Evolutionary conservation across 2,888 invertebrate species (phyloP).

Genomic region (Psylliodes chrysocephalus): DNA sequence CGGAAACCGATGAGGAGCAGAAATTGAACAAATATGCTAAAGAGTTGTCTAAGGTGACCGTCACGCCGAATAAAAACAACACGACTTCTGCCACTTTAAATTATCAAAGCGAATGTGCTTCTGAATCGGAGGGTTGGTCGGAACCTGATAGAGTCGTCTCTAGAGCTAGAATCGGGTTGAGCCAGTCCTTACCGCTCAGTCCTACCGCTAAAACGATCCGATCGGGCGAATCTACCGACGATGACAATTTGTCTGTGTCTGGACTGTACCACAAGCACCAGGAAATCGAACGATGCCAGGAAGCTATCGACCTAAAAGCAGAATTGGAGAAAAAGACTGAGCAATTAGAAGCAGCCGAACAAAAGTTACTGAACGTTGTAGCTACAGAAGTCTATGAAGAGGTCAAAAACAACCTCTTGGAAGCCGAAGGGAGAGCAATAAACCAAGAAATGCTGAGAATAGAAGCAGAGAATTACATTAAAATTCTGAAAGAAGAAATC

Average conservation of each 20-base stretch:
- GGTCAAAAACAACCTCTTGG: slow-evolving; percentile 57
- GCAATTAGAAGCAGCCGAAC: slow-evolving; percentile 32
- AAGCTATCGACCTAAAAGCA: slow-evolving; percentile 59
- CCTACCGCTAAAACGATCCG: slow-evolving; percentile 42
- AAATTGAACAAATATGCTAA: slow-evolving; percentile 11
- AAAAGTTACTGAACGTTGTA: slow-evolving; percentile 17
- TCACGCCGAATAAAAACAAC: slow-evolving; percentile 41
- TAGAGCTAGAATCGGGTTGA: slow-evolving; percentile 79
- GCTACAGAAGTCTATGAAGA: slow-evolving; percentile 47
- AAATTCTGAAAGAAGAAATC: slow-evolving; percentile 53
- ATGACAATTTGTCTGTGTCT: slow-evolving; percentile 44
- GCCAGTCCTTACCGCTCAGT: slow-evolving; percentile 58
- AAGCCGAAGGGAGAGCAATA: slow-evolving; percentile 42
- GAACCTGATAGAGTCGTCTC: slow-evolving; percentile 88
- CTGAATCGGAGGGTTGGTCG: slow-evolving; percentile 88
- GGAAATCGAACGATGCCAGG: slow-evolving; percentile 58
- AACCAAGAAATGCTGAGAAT: slow-evolving; percentile 48
- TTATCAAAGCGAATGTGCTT: slow-evolving; percentile 59
- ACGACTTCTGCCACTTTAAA: slow-evolving; percentile 53
- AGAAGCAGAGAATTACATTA: slow-evolving; percentile 48
- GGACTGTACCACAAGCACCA: background rate
- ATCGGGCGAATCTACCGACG: slow-evolving; percentile 56
- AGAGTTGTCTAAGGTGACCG: slow-evolving; percentile 33
- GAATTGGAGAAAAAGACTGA: slow-evolving; percentile 61
- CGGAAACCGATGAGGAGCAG: slow-evolving; percentile 40